Conservation (phyloP, 1,140 invertebrate species). For the Sitophilus oryzae region DNA sequence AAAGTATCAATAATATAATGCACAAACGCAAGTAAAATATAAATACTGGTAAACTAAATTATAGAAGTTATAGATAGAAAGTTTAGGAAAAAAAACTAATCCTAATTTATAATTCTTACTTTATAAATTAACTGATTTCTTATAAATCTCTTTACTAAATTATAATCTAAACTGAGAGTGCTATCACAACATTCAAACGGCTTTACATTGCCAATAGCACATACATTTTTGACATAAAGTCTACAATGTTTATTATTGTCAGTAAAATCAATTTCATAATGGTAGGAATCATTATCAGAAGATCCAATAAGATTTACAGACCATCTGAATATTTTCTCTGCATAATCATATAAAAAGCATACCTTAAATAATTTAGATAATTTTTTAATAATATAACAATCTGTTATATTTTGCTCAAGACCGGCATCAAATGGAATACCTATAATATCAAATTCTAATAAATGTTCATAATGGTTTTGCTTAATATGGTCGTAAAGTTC, state of each 20-base stretch:
- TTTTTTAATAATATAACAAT: constrained; percentile 18
- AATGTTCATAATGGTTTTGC: constrained; percentile 19
- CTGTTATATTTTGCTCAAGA: constrained; percentile 11
- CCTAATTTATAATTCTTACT: too few relatives aligned
- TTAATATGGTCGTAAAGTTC: constrained; percentile 20
- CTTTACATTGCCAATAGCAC: not conserved
- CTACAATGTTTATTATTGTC: constrained; percentile 2
- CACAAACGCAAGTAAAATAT: too few relatives aligned
- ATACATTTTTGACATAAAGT: not conserved
- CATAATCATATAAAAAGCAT: constrained; percentile 8
- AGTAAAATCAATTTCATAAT: constrained; percentile 24
- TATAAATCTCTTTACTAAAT: too few relatives aligned
- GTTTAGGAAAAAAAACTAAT: too few relatives aligned
- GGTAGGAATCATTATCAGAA: constrained; percentile 18
- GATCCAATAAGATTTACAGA: constrained; percentile 21
- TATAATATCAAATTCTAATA: constrained; percentile 20
- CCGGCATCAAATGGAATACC: constrained; percentile 15
- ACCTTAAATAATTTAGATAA: constrained; percentile 16
- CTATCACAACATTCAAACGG: not conserved
- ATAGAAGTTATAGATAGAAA: too few relatives aligned
- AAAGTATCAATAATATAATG: too few relatives aligned
- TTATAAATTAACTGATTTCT: too few relatives aligned
- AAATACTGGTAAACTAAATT: too few relatives aligned
- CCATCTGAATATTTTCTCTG: constrained; percentile 9
- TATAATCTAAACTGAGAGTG: too few relatives aligned